These are phyloP conservation scores for Myotis daubentonii DNA, from an alignment of 2,797 vertebrate genomes.

Conservation along the genomic window DNA sequence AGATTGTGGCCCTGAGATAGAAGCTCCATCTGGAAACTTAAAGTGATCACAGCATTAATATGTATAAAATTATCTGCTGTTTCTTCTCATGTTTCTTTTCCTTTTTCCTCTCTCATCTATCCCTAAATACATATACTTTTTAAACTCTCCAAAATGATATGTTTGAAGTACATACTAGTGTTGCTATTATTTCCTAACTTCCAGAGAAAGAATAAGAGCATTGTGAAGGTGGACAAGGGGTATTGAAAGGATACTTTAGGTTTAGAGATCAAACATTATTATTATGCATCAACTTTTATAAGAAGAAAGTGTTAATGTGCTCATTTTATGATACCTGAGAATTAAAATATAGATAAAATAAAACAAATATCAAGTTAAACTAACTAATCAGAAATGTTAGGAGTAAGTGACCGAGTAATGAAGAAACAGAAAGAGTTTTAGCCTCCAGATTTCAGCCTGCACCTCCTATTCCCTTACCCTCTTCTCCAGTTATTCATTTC, in stretches of 20 bases:
- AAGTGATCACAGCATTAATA: not conserved
- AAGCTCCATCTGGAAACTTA: not conserved
- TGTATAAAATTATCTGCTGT: not conserved
- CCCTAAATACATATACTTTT: not conserved
- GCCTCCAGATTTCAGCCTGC: not conserved
- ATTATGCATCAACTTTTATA: not conserved
- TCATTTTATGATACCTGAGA: not conserved
- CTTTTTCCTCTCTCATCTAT: not conserved
- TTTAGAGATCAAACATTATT: not conserved
- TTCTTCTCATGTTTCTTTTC: not conserved
- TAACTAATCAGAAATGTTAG: not conserved
- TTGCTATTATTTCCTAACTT: not conserved
- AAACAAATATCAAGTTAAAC: not conserved
- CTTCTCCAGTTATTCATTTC: not conserved
- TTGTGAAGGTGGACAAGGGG: not conserved
- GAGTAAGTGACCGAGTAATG: not conserved
- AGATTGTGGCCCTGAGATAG: not conserved
- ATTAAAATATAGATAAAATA: not conserved
- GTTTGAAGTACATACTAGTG: not conserved
- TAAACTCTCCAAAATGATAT: not conserved
- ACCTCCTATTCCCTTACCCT: accelerated
- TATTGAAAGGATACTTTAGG: not conserved
- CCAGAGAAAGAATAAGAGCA: not conserved
- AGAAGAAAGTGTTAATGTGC: not conserved
- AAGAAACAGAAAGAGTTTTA: not conserved